Percentiles rank a stretch among this genome's conserved stretches.
Evolutionary conservation across 2,113 vertebrate genomes (phyloP).

Genomic region (Ptilonorhynchus violaceus): DNA sequence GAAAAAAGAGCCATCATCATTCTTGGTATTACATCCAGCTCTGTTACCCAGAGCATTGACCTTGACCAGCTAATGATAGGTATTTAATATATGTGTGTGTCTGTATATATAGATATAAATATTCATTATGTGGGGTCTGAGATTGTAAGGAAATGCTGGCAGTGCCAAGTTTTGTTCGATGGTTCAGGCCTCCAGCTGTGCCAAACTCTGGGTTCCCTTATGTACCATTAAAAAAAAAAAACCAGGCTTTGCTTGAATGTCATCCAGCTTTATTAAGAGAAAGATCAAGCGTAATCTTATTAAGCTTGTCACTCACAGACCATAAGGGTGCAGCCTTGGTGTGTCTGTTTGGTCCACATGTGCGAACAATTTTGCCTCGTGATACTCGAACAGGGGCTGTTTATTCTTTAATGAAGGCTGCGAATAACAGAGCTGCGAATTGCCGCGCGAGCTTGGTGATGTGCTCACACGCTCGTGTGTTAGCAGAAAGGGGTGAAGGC

Average conservation of each 20-base stretch:
- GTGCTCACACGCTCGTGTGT: neutral
- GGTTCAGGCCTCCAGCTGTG: conserved; percentile 38
- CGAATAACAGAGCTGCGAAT: conserved; percentile 20
- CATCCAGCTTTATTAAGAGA: conserved; percentile 62
- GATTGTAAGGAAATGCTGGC: neutral
- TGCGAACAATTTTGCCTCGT: conserved; percentile 17
- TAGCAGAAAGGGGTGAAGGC: neutral
- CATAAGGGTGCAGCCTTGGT: conserved; percentile 20
- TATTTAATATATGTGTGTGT: conserved; percentile 8
- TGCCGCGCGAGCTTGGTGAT: neutral
- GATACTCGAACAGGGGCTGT: conserved; percentile 36
- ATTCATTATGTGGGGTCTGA: conserved; percentile 54
- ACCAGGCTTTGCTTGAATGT: conserved; percentile 48
- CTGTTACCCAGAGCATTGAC: conserved; percentile 34
- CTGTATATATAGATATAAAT: conserved; percentile 45
- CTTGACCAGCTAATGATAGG: conserved; percentile 54
- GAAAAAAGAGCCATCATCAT: conserved; percentile 6
- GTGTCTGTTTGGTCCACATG: conserved; percentile 36
- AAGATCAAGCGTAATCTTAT: conserved; percentile 61
- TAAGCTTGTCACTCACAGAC: conserved; percentile 58
- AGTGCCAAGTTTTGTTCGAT: conserved; percentile 35
- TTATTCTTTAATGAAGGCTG: conserved; percentile 26
- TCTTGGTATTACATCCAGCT: conserved; percentile 10
- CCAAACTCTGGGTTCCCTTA: conserved; percentile 43
- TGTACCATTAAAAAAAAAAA: conserved; percentile 44